Percentiles rank a stretch among this genome's conserved stretches.
These are phyloP conservation scores for Drosophila leonis DNA, from an alignment of 2,888 invertebrate genomes.

Conservation along the genomic window DNA sequence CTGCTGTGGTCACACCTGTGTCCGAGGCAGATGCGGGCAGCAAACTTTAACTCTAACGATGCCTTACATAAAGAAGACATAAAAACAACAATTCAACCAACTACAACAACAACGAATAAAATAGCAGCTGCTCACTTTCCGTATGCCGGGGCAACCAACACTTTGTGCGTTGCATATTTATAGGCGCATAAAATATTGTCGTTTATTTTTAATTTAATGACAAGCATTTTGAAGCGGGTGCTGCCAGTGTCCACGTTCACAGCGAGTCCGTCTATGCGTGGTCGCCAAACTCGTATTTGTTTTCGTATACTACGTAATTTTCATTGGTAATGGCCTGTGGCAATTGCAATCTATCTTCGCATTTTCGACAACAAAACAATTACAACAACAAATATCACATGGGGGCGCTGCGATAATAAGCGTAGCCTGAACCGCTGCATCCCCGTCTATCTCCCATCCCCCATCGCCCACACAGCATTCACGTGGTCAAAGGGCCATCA, in stretches of 20 bases:
- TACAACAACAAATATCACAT: conserved; percentile 78
- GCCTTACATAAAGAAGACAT: conserved; percentile 67
- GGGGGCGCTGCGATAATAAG: conserved; percentile 61
- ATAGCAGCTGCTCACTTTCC: conserved; percentile 71
- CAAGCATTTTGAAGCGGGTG: conserved; percentile 67
- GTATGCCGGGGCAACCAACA: conserved; percentile 20
- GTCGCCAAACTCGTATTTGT: neutral
- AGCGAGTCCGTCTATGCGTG: neutral
- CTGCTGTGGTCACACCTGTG: conserved; percentile 55
- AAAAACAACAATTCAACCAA: conserved; percentile 45
- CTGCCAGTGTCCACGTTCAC: conserved; percentile 13
- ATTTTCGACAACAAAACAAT: conserved; percentile 81
- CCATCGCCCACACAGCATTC: conserved; percentile 6
- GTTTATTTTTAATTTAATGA: conserved; percentile 82
- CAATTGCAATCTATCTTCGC: conserved; percentile 80
- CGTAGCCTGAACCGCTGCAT: conserved; percentile 23
- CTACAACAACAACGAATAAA: conserved; percentile 44
- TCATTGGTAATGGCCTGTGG: conserved; percentile 78
- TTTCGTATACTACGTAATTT: conserved; percentile 50
- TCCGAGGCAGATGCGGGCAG: conserved; percentile 13
- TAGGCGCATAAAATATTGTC: conserved; percentile 82
- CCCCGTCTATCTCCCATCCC: neutral
- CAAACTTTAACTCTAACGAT: conserved; percentile 46
- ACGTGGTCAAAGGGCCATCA: conserved; percentile 69
- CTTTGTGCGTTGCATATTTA: conserved; percentile 74